These are phyloP conservation scores for Chanos chanos DNA, from an alignment of 2,797 vertebrate genomes.

Conservation along the genomic window DNA sequence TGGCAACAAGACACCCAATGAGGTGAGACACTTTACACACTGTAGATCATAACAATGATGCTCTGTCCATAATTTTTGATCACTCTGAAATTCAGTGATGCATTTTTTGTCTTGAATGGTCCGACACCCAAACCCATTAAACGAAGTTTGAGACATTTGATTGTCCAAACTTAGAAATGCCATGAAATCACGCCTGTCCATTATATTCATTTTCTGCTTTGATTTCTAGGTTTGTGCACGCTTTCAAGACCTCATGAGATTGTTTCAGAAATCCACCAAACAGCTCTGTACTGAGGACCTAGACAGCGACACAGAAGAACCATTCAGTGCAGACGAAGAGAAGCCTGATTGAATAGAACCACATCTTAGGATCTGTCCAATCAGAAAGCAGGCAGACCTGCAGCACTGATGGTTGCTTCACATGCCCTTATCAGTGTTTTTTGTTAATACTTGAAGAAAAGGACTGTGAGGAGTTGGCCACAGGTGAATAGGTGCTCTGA, in stretches of 20 bases:
- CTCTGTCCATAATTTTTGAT: too few relatives aligned
- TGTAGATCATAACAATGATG: too few relatives aligned
- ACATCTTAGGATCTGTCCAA: neutral
- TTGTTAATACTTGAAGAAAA: neutral
- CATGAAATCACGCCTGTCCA: neutral
- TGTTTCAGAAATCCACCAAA: constrained; percentile 79
- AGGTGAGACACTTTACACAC: constrained; percentile 66
- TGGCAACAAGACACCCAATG: constrained; percentile 79
- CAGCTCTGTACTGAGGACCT: constrained; percentile 68
- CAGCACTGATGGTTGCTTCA: too few relatives aligned
- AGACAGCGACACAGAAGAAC: constrained; percentile 61
- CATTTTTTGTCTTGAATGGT: too few relatives aligned
- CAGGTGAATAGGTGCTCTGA: too few relatives aligned
- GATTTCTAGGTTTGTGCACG: constrained; percentile 77
- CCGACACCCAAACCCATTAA: too few relatives aligned
- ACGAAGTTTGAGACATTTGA: too few relatives aligned
- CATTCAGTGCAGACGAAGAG: constrained; percentile 70
- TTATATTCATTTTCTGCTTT: neutral
- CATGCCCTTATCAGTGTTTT: neutral
- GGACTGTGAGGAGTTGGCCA: neutral
- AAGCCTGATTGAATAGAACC: constrained; percentile 55
- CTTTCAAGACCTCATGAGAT: constrained; percentile 81
- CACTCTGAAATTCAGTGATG: too few relatives aligned
- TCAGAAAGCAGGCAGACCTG: neutral
- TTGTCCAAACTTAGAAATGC: too few relatives aligned